phyloP scores from a whole-genome alignment of 1,140 invertebrate species.

The Portunus trituberculatus region DNA sequence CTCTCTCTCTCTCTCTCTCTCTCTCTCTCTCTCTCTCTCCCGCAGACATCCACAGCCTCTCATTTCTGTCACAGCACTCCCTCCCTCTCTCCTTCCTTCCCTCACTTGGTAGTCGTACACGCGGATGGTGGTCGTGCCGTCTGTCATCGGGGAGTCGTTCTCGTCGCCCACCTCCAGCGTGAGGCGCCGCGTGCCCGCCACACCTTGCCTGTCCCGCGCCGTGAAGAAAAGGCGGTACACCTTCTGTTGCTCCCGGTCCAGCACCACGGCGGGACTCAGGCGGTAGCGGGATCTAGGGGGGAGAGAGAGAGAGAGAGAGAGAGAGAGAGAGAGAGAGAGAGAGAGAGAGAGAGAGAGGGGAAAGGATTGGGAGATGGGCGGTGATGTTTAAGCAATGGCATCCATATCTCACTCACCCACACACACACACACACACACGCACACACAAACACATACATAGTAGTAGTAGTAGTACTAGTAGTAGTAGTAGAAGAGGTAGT shows the following conservation, averaged over 20 bases:
- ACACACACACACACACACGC: too few species aligned
- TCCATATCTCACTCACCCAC: too few species aligned
- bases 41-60: too few species aligned
- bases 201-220: not conserved
- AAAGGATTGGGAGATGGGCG: too few species aligned
- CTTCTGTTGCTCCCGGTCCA: conserved; percentile 24
- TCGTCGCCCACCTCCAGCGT: conserved; percentile 46
- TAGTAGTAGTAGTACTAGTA: too few species aligned
- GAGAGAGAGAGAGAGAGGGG: too few species aligned
- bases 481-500: too few species aligned
- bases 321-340: not conserved
- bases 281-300: not conserved
- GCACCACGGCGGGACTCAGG: not conserved
- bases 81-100: not conserved
- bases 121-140: conserved; percentile 5
- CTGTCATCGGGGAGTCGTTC: conserved; percentile 44
- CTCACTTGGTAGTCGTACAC: conserved; percentile 54
- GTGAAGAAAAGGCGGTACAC: not conserved
- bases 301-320: not conserved
- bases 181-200: not conserved
- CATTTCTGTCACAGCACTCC: not conserved
- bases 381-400: too few species aligned
- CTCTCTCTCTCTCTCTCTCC: too few species aligned
- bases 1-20: too few species aligned
- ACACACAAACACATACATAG: too few species aligned